These are phyloP conservation scores for Bungarus multicinctus DNA, from an alignment of 2,113 vertebrate species.

Conservation along the genomic window DNA sequence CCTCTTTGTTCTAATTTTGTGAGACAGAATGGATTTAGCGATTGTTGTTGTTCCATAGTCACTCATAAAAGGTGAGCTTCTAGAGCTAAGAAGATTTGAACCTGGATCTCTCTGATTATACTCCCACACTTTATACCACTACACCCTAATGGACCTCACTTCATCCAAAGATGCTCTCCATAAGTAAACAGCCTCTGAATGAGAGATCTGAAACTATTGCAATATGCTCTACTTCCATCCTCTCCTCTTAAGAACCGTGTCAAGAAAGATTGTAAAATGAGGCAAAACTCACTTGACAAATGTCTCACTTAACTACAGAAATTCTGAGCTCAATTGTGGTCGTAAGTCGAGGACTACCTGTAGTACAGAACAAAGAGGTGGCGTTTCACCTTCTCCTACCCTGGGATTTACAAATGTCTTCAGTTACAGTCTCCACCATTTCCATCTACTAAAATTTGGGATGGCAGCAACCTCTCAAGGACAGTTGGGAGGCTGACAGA, in stretches of 20 bases:
- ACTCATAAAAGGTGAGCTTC: background rate
- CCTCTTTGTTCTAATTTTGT: background rate
- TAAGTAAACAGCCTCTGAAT: background rate
- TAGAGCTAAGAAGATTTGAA: background rate
- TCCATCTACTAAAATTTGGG: background rate
- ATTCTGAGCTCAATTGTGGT: background rate
- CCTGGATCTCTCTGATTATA: background rate
- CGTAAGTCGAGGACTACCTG: background rate
- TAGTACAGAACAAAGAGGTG: background rate
- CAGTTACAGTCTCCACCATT: background rate
- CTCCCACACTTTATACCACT: background rate
- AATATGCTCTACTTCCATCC: background rate
- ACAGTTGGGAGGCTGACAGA: background rate
- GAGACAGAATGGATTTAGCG: background rate
- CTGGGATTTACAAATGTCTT: background rate
- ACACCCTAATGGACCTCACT: background rate
- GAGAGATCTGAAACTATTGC: background rate
- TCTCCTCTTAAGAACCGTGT: background rate
- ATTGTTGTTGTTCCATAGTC: background rate
- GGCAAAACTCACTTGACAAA: background rate
- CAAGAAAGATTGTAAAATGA: background rate
- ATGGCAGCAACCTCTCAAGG: background rate
- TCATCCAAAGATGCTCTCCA: background rate
- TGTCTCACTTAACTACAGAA: too few species aligned
- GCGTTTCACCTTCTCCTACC: background rate